Evolutionary conservation across 2,888 invertebrate species (phyloP).

Genomic region (Auanema sp.): DNA sequence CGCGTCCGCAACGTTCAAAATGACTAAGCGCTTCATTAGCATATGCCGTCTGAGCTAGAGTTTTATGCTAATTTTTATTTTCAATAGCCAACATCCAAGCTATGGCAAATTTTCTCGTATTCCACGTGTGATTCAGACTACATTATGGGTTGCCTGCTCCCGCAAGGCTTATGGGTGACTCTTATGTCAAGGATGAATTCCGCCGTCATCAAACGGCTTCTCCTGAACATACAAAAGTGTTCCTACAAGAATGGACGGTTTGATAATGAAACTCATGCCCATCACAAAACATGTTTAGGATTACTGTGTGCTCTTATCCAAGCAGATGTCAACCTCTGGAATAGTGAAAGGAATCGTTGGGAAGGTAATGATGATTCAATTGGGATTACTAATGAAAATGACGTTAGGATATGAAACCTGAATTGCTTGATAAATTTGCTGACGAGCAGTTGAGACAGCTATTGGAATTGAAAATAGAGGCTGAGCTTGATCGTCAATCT

Average conservation of each 20-base stretch:
- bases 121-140: constrained; percentile 28
- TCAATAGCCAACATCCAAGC: background rate
- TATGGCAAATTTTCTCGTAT: background rate
- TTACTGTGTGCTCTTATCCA: constrained; percentile 51
- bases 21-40: background rate
- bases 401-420: constrained; percentile 27
- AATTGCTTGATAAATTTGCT: constrained; percentile 40
- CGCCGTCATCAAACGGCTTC: constrained; percentile 41
- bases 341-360: constrained; percentile 37
- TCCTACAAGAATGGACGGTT: constrained; percentile 54
- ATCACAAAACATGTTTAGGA: constrained; percentile 34
- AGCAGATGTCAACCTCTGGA: constrained; percentile 50
- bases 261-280: constrained; percentile 7
- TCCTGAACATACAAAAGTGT: constrained; percentile 46
- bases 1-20: background rate
- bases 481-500: constrained; percentile 24
- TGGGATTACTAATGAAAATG: background rate
- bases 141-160: constrained; percentile 55
- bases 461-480: constrained; percentile 53
- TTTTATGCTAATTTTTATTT: background rate
- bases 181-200: constrained; percentile 58
- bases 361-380: constrained; percentile 10
- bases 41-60: background rate
- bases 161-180: constrained; percentile 54
- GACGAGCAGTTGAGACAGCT: constrained; percentile 57